These are phyloP conservation scores for Anadara kagoshimensis DNA, from an alignment of 1,140 invertebrate species.

Conservation along the genomic window DNA sequence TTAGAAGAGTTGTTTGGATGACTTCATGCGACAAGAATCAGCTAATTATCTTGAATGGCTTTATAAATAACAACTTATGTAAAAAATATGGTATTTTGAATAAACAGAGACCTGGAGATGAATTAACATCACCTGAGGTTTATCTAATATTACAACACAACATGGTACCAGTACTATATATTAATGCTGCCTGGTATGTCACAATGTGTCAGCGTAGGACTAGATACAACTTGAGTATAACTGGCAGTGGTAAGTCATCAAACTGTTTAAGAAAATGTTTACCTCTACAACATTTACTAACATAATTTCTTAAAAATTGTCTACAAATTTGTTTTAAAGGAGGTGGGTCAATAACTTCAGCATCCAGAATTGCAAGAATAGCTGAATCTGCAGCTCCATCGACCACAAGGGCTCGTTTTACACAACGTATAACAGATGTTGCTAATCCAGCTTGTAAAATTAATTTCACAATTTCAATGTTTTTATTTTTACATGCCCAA, in stretches of 20 bases:
- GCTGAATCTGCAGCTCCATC: conserved; percentile 54
- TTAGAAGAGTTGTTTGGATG: too few species aligned
- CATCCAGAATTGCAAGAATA: conserved; percentile 57
- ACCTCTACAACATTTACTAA: conserved; percentile 44
- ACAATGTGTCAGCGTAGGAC: not conserved
- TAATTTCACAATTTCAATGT: conserved; percentile 63
- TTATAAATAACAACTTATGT: too few species aligned
- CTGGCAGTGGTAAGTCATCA: conserved; percentile 51
- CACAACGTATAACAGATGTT: conserved; percentile 56
- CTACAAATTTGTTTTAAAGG: conserved; percentile 64
- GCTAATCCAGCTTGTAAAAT: conserved; percentile 61
- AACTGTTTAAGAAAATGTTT: conserved; percentile 55
- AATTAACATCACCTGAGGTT: too few species aligned
- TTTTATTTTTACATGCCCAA: conserved; percentile 66
- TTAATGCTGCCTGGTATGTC: too few species aligned
- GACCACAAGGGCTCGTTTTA: conserved; percentile 52
- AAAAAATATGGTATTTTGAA: too few species aligned
- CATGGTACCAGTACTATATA: too few species aligned
- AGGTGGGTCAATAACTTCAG: conserved; percentile 55
- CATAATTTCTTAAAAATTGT: conserved; percentile 46
- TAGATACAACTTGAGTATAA: conserved; percentile 54
- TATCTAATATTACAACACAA: too few species aligned
- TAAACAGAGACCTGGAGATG: too few species aligned
- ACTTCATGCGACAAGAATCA: too few species aligned
- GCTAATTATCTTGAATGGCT: too few species aligned